These are phyloP conservation scores for Pentalonia nigronervosa DNA, from an alignment of 1,140 invertebrate genomes.

Conservation along the genomic window DNA sequence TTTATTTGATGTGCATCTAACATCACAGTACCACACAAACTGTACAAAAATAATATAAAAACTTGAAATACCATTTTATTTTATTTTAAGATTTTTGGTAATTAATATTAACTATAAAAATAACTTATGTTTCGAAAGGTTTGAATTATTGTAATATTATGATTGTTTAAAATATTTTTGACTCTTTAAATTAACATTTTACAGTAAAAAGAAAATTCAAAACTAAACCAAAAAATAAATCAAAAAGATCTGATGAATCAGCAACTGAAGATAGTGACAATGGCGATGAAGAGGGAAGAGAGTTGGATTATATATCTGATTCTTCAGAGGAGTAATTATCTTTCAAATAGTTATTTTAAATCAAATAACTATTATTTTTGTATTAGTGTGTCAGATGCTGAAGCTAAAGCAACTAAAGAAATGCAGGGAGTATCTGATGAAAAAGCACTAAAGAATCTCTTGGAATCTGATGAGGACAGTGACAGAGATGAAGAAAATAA, in stretches of 20 bases:
- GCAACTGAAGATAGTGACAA: constrained; percentile 96
- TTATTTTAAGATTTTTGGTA: too few relatives aligned
- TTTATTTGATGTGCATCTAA: too few relatives aligned
- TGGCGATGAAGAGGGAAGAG: constrained; percentile 92
- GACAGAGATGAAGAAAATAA: constrained; percentile 84
- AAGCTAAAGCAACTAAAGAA: constrained; percentile 75
- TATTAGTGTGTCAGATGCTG: constrained; percentile 76
- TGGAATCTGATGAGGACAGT: constrained; percentile 89
- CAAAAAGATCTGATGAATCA: constrained; percentile 81
- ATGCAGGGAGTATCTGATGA: constrained; percentile 75
- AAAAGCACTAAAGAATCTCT: constrained; percentile 83
- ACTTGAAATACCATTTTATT: too few relatives aligned
- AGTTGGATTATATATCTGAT: constrained; percentile 87
- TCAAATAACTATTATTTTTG: neutral
- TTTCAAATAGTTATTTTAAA: neutral
- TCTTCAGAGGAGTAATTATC: constrained; percentile 73
- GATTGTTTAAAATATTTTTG: too few relatives aligned
- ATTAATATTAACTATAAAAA: too few relatives aligned
- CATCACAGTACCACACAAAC: too few relatives aligned
- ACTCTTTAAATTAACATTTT: neutral
- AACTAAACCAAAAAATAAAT: constrained; percentile 73
- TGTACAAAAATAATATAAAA: too few relatives aligned
- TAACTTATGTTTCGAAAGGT: too few relatives aligned
- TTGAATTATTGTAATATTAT: too few relatives aligned
- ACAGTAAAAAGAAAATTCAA: constrained; percentile 49